Evolutionary conservation across 2,113 vertebrate species (phyloP), one percentile per base, ranked within the genome.

Genomic region (Rallus limicola): DNA sequence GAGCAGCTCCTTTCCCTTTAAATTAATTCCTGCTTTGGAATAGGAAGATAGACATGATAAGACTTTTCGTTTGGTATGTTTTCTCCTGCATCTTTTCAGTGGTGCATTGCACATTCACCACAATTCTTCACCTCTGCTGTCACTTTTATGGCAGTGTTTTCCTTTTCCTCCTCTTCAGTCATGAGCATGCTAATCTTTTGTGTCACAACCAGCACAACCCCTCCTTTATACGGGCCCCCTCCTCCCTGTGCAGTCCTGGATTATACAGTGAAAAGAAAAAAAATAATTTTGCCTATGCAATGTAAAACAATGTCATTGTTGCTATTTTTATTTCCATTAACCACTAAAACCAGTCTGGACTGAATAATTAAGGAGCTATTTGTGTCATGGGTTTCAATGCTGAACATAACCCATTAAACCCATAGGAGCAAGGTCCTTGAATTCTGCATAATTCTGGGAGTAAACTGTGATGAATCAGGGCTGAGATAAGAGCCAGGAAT

Each of bases 341-440:
- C 62, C 29, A 85, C 48, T 88, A 68, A 92, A 95, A 12, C 59
- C 42, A 52, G 70, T 48, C 80, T 81, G 70, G 86, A 91, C 34
- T 75, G 85, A 96, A 95, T 94, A 90, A 95, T 93, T 91, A 94
- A 93, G 80, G 63, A 83, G 70, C 85, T 89, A 63, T 95, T 86
- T 92, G 46, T 91, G 71, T 90, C 89, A 69, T 29, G 50, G 67
- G 50, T 92, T 93, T 85, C 91, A 84, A 16, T 56, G 58, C 26
- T 88, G 86, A 94, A 56, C 0, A 3, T 75, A 95, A 87, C 62
- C 74, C 42, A 85, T 92, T 94, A 94, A 93, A 74, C 70, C 63
- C 3, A 12, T 6, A 62, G 63, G 64, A 93, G 72, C 6, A 84
- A 95, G 67, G 70, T 90, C 88, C 56, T 84, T 94, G 82, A 96